Evolutionary conservation across 2,113 vertebrate genomes (phyloP).

Genomic region (Perognathus longimembris): DNA sequence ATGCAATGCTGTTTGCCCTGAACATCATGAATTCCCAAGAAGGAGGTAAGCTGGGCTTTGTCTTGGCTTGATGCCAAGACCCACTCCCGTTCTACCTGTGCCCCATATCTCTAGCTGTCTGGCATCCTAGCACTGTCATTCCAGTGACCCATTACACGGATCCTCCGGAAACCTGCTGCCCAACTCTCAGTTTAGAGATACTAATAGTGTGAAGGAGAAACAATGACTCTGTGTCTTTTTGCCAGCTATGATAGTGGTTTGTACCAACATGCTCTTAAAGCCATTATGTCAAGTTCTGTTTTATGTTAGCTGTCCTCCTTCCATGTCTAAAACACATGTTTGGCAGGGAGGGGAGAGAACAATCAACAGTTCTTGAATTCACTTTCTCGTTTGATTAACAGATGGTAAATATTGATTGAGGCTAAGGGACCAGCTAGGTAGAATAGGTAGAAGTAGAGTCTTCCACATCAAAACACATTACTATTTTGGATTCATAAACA

Average conservation of each 20-base stretch:
- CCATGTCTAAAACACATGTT: rapidly evolving
- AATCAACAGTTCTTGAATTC: background rate
- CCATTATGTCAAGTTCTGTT: rapidly evolving
- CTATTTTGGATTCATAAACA: background rate
- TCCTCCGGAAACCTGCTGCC: background rate
- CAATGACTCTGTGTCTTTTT: background rate
- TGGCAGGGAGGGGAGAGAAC: background rate
- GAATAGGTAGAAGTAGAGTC: background rate
- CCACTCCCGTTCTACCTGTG: rapidly evolving
- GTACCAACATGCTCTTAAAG: background rate
- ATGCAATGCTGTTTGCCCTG: constrained; percentile 98
- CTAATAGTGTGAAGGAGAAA: background rate
- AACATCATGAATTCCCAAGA: constrained; percentile 98
- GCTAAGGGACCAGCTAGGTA: background rate
- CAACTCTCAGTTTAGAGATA: background rate
- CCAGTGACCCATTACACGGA: rapidly evolving
- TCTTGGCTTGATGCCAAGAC: background rate
- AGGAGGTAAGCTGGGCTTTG: constrained; percentile 88
- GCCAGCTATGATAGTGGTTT: background rate
- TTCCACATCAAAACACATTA: background rate
- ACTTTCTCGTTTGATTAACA: background rate
- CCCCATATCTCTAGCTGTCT: background rate
- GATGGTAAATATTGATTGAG: too few species aligned
- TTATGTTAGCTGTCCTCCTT: background rate
- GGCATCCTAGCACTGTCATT: background rate